phyloP scores from a whole-genome alignment of 64 coral and sea anemone genomes.

The Stichodactyla helianthus region DNA sequence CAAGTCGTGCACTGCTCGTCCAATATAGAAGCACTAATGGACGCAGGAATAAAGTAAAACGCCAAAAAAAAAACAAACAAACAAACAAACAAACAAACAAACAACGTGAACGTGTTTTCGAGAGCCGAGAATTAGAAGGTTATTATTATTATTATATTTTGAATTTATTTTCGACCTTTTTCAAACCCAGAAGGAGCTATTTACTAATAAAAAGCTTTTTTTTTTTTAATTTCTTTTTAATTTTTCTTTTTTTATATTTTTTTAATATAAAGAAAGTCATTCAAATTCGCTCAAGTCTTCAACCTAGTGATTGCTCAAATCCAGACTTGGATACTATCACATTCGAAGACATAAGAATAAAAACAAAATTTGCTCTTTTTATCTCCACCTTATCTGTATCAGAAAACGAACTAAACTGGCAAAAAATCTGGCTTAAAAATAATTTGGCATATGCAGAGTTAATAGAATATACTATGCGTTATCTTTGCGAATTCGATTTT shows the following conservation, averaged over 20 bases:
- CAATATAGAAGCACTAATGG: slow-evolving; percentile 20
- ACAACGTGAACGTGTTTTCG: not conserved
- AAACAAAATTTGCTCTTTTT: slow-evolving; percentile 1
- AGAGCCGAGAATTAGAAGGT: not conserved
- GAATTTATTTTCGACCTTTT: not conserved
- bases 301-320: not conserved
- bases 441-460: slow-evolving; percentile 2
- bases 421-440: slow-evolving; percentile 22
- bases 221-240: too few relatives aligned
- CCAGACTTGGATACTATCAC: not conserved
- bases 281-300: not conserved
- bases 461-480: not conserved
- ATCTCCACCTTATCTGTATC: not conserved
- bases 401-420: not conserved
- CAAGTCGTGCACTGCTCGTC: not conserved
- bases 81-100: too few relatives aligned
- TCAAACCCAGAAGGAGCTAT: not conserved
- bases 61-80: not conserved
- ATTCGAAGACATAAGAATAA: not conserved
- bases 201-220: not conserved
- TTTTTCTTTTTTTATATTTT: not conserved
- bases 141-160: not conserved
- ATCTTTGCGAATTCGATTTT: not conserved
- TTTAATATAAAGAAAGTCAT: not conserved
- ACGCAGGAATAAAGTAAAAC: not conserved